Base-by-base conservation (phyloP, 92 coral and sea anemone genomes). In the Phymanthus crucifer region DNA sequence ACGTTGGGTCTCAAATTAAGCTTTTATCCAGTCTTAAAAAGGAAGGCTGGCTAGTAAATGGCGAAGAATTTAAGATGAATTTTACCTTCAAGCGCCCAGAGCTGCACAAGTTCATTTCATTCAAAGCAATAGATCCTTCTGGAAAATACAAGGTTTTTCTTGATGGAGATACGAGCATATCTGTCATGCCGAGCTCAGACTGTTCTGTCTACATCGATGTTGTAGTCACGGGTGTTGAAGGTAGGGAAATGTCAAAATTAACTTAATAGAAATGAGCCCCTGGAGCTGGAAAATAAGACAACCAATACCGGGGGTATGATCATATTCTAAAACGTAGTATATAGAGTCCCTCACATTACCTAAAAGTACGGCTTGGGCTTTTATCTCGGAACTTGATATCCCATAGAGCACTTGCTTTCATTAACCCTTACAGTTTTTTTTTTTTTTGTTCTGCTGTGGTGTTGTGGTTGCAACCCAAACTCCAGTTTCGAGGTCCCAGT, bases 121-220 rank as follows among this genome's bases (percentile, higher is more conserved):
- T 95, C 56, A 86, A 67, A 34, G 99, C 86, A 24, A 56, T 77
- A 11, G 99, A 95, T 58, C 91, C 84, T 3, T 76, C 71, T 16
- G 83, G 85, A 9, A 77, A 74, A 50, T 74, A 78, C 24, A 72
- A 78, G 61, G 84, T 95, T 34, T 80, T 85, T 32, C 77, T 95
- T 52, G 99, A 95, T 78, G 98, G 98, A 19, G 99, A 93, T 48
- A 92, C 86, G 58, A 93, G 96, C 3, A 95, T 95, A 61, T 90
- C 96, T 0, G 94, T 95, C 29, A 87, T 94, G 79, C 99, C 99
- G 8, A 90, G 88, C 38, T 68, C 72, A 3, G 91, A 89, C 71
- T 95, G 99, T 80, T 87, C 89, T n/a, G 36, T 70, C 7, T 93
- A 80, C 57, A 87, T 92, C 36, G 89, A 90, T 37, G 99, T 95